Conservation (phyloP, 2,888 invertebrate species). For the Lepidocyrtoides sp. region DNA sequence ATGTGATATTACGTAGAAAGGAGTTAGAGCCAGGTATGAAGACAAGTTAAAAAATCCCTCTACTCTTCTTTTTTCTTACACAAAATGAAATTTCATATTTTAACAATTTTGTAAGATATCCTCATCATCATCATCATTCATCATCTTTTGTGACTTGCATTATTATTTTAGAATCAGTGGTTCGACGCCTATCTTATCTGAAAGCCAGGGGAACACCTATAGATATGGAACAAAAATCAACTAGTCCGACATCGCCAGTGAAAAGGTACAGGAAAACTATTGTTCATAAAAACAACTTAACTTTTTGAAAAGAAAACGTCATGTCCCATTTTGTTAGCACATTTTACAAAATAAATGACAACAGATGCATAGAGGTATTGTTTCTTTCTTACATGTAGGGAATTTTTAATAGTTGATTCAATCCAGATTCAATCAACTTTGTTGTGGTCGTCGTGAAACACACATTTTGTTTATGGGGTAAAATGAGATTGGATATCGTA, state of each 20-base stretch:
- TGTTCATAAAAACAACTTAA: too few species aligned
- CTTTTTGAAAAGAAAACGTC: not conserved
- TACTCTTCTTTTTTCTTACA: too few species aligned
- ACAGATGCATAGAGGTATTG: not conserved
- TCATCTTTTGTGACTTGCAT: not conserved
- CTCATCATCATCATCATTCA: not conserved
- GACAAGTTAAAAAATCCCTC: not conserved
- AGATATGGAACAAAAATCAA: constrained; percentile 84
- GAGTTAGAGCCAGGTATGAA: constrained; percentile 83
- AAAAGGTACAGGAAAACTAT: too few species aligned
- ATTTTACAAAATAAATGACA: not conserved
- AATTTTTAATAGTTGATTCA: too few species aligned
- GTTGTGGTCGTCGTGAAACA: too few species aligned
- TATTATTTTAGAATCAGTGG: constrained; percentile 90
- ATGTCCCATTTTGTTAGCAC: not conserved
- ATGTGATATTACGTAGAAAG: constrained; percentile 84
- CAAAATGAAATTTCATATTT: not conserved
- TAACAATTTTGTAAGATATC: not conserved
- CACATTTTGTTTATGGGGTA: not conserved
- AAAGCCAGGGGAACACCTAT: constrained; percentile 91
- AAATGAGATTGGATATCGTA: not conserved
- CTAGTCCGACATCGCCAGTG: constrained; percentile 85
- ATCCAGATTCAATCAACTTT: too few species aligned
- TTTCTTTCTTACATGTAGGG: too few species aligned
- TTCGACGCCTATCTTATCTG: constrained; percentile 96